Conservation (phyloP, 2,113 vertebrate genomes). For the Mesoclemmys tuberculata region DNA sequence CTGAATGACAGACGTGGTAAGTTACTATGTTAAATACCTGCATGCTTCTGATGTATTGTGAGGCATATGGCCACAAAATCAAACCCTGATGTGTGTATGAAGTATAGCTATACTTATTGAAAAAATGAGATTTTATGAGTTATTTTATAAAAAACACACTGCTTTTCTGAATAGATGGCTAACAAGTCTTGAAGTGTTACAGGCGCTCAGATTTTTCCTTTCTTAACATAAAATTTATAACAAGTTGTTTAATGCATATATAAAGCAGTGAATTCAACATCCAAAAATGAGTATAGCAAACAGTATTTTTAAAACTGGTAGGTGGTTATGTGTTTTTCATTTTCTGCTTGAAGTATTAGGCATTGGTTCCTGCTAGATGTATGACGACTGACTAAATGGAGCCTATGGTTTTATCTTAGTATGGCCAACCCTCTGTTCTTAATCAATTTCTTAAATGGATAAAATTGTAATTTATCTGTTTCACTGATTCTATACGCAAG, state of each 20-base stretch:
- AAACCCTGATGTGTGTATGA: neutral
- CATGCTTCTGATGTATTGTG: neutral
- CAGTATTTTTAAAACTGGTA: neutral
- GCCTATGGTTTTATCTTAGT: neutral
- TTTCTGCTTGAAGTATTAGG: neutral
- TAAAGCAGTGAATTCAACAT: neutral
- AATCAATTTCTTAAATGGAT: neutral
- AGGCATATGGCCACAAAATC: neutral
- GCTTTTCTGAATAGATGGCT: neutral
- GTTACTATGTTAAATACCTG: neutral
- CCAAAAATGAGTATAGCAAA: neutral
- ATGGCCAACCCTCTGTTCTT: neutral
- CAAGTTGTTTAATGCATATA: neutral
- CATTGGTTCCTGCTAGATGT: neutral
- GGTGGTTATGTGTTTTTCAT: neutral
- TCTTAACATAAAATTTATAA: neutral
- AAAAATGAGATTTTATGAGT: neutral
- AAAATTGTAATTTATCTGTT: neutral
- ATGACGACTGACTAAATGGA: neutral
- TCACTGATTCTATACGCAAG: neutral
- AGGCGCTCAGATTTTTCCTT: neutral
- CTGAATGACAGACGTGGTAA: neutral
- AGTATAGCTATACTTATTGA: neutral
- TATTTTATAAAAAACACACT: neutral
- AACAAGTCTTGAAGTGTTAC: neutral